A percentile compares a stretch with the other conserved stretches of the same genome.
Evolutionary conservation across 2,888 invertebrate genomes (phyloP).

Genomic region (Listrodromus nycthemerus): DNA sequence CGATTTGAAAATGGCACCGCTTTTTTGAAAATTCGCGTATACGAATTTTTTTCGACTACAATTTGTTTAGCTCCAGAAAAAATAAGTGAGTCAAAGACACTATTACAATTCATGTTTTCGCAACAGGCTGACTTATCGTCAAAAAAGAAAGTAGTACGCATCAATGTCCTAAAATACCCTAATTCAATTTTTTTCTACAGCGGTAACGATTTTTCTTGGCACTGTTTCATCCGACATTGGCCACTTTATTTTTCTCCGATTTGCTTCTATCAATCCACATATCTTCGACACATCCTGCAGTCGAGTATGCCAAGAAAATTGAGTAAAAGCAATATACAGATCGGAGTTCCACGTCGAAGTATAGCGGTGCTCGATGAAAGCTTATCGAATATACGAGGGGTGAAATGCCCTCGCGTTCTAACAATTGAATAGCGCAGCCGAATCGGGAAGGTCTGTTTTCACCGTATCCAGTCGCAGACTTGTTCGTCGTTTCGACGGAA

Average conservation of each 20-base stretch:
- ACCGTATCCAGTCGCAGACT: conserved; percentile 69
- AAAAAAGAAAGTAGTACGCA: too few relatives aligned
- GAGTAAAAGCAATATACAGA: not conserved
- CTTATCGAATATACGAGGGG: conserved; percentile 41
- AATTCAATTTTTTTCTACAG: not conserved
- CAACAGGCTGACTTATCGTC: too few relatives aligned
- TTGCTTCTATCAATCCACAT: not conserved
- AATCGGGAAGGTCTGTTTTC: conserved; percentile 4
- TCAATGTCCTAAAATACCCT: too few relatives aligned
- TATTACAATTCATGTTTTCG: too few relatives aligned
- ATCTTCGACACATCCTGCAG: not conserved
- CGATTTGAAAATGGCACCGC: not conserved
- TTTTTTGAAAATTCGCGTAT: not conserved
- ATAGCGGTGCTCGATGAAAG: conserved; percentile 31
- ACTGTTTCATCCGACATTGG: not conserved
- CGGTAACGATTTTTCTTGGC: not conserved
- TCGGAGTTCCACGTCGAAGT: conserved; percentile 16
- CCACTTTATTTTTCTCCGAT: not conserved
- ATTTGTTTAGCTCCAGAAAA: not conserved
- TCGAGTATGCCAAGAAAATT: not conserved
- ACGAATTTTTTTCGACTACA: not conserved
- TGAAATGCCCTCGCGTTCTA: conserved; percentile 3
- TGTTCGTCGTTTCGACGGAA: conserved; percentile 72
- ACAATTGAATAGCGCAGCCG: conserved; percentile 48
- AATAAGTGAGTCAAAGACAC: not conserved